Evolutionary conservation across 2,888 invertebrate species (phyloP).

Genomic region (Mamestra brassicae): DNA sequence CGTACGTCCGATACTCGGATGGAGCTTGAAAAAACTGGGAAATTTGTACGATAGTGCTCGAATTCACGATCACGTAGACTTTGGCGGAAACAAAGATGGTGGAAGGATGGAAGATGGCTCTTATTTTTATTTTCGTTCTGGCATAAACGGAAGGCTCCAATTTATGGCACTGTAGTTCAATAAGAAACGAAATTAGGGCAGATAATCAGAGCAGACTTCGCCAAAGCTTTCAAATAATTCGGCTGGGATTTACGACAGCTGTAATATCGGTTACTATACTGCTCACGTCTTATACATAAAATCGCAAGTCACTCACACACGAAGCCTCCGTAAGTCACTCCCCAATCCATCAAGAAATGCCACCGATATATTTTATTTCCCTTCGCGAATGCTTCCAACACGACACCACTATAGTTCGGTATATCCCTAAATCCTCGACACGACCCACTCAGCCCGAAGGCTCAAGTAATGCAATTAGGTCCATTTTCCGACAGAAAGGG

Average conservation of each 20-base stretch:
- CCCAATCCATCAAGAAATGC: constrained; percentile 65
- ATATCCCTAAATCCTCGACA: constrained; percentile 57
- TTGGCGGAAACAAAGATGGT: not conserved
- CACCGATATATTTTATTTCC: constrained; percentile 68
- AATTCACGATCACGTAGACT: constrained; percentile 13
- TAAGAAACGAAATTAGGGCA: constrained; percentile 36
- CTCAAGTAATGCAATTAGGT: constrained; percentile 68
- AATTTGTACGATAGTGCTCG: constrained; percentile 3
- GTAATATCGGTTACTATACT: constrained; percentile 53
- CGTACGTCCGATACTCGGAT: constrained; percentile 17
- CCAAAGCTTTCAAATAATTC: constrained; percentile 49
- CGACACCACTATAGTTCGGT: constrained; percentile 40
- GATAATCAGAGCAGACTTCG: constrained; percentile 25
- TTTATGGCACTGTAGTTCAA: constrained; percentile 17
- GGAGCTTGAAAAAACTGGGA: constrained; percentile 7
- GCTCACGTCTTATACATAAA: constrained; percentile 63
- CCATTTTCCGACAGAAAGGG: constrained; percentile 62
- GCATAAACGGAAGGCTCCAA: constrained; percentile 1
- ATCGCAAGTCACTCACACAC: constrained; percentile 59
- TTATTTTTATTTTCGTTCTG: constrained; percentile 6
- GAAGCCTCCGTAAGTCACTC: constrained; percentile 64
- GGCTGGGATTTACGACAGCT: constrained; percentile 44
- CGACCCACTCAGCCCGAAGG: constrained; percentile 51
- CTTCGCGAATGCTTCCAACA: constrained; percentile 52
- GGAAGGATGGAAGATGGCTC: not conserved